Evolutionary conservation across 2,797 vertebrate genomes (phyloP), one percentile per base, ranked within the genome.

Genomic region (Periophthalmus magnuspinnatus): DNA sequence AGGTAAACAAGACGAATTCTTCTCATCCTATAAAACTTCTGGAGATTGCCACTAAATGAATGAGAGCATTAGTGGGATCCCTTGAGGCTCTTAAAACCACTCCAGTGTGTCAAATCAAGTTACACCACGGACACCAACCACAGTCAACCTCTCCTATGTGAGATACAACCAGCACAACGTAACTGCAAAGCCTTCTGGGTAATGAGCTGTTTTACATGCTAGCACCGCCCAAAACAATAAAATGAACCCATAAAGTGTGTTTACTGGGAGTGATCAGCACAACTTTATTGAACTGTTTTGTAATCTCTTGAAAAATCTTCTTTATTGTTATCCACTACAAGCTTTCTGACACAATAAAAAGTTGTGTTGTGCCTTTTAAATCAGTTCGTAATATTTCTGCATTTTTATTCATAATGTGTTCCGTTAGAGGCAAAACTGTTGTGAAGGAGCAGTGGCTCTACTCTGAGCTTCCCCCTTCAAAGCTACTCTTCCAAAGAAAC

Each of bases 51-150:
- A 66, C 55, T 61, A 74, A 69, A 69, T 69, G 71, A 47, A 77
- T 81, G 74, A 75, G 77, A 85, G 69, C 54, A 83, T 86, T 81
- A 84, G 68, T 70, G 70, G 72, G 70, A 84, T 75, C 84, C 81
- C 87, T 80, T 63, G 50, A 47, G 83, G 84, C 68, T 68, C 50
- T 65, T 70, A 71, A 78, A 70, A 77, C 70, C 60, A 55, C 78
- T 71, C 67, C 77, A 75, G 16, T 65, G 75, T 52, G 62, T 72
- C 70, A 59, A 68, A 76, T 83, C 72, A 81, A 85, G 78, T 81
- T 70, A 67, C 70, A 75, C 77, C 13, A 34, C 70, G 74, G 86
- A 74, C 74, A 65, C 36, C 69, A 76, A 88, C 84, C 82, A 14
- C 72, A 82, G 74, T 61, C 73, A 36, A 52, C 71, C 63, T 76